These are phyloP conservation scores for Paralichthys olivaceus DNA, from an alignment of 2,113 vertebrate species.

Conservation along the genomic window DNA sequence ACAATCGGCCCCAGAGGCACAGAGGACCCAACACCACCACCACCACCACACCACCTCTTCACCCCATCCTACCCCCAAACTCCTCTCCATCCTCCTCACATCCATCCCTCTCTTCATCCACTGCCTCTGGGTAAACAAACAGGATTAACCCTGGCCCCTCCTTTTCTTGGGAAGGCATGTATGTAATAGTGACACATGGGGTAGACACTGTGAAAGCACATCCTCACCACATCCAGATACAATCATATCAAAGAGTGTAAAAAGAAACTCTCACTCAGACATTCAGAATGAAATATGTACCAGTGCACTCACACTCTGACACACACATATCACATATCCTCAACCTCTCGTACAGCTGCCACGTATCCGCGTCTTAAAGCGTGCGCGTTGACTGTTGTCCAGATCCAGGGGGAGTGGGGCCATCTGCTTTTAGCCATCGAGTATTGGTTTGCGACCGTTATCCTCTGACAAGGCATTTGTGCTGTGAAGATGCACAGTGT, in stretches of 20 bases:
- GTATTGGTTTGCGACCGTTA: constrained; percentile 24
- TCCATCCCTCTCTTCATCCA: constrained; percentile 47
- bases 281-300: constrained; percentile 39
- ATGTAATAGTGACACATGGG: constrained; percentile 6
- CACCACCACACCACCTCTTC: constrained; percentile 2
- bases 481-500: constrained; percentile 28
- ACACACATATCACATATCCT: constrained; percentile 46
- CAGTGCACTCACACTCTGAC: constrained; percentile 22
- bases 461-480: constrained; percentile 28
- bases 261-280: constrained; percentile 33
- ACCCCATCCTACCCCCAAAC: constrained; percentile 1
- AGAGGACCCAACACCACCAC: constrained; percentile 29
- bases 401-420: constrained; percentile 19
- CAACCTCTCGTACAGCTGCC: constrained; percentile 49
- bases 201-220: background rate
- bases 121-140: constrained; percentile 45
- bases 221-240: constrained; percentile 4
- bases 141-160: constrained; percentile 50
- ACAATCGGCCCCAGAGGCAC: constrained; percentile 72
- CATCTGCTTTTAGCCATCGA: constrained; percentile 32
- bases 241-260: background rate
- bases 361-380: constrained; percentile 44
- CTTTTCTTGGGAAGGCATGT: constrained; percentile 29
- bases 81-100: constrained; percentile 44
- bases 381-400: constrained; percentile 44